Evolutionary conservation across 2,113 vertebrate genomes (phyloP), one percentile per base, ranked within the genome.

Genomic region (Pluvianellus socialis): DNA sequence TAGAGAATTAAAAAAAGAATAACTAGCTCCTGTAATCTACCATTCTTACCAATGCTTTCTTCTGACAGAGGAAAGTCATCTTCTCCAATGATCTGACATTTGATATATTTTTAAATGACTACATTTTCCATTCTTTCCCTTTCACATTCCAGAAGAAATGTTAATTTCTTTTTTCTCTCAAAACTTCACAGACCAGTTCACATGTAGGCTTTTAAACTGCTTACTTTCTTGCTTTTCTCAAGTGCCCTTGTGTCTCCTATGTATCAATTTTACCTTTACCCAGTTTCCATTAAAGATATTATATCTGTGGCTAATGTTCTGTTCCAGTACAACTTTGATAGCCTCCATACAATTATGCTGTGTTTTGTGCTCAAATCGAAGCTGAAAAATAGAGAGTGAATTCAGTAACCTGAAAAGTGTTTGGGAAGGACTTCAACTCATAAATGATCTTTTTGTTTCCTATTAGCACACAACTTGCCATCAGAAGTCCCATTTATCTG

Each of bases 321-420:
- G 62, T 90, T 96, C 14, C 38, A 90, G 81, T 86, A 84, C 35
- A 94, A 79, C 68, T 94, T 82, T 53, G 73, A 75, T 65, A 71
- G 35, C 79, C 80, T 91, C 33, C 14, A 49, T 92, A 77, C 45
- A 93, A 53, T 92, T 94, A 53, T 83, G 88, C 38, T 45, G 66
- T 67, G 66, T 8, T 91, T 94, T 85, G 74, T 91, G 26, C 66
- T 86, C 79, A 67, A 96, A 97, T 93, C 16, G 19, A 95, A 93
- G 44, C 73, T 95, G 77, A 92, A 88, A 91, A 94, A 81, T 75
- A 18, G 72, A 75, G 50, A 79, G 10, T 53, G 66, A 94, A 88
- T 96, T 94, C 68, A 82, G 38, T 72, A 93, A 91, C 79, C n/a
- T 56, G 35, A 44, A 75, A 53, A 38, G 56, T 63, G 61, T 77